Evolutionary conservation across 2,888 invertebrate species (phyloP).

Genomic region (Andrena bicolor): DNA sequence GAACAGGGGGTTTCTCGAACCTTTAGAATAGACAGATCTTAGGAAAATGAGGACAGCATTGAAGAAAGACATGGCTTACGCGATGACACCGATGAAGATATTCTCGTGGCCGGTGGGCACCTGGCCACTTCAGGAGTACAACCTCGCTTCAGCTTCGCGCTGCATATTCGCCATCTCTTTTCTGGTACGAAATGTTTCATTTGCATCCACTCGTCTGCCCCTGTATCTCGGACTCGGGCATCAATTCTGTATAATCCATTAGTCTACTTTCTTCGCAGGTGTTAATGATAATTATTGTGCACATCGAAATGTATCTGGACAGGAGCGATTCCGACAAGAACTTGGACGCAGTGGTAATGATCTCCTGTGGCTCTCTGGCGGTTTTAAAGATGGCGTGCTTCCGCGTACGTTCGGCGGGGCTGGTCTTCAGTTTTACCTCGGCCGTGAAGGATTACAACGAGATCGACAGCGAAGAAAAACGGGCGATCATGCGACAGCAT

Average conservation of each 20-base stretch:
- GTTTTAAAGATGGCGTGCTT: background rate
- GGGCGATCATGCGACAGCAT: slow-evolving; percentile 13
- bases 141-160: background rate
- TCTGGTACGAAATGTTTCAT: background rate
- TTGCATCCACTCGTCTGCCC: background rate
- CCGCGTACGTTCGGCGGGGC: background rate
- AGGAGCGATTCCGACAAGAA: background rate
- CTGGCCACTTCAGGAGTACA: slow-evolving; percentile 24
- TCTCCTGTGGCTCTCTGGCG: background rate
- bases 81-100: slow-evolving; percentile 28
- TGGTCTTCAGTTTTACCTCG: slow-evolving; percentile 7
- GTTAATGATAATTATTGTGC: background rate
- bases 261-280: background rate
- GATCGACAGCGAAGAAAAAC: background rate
- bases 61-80: slow-evolving; percentile 28
- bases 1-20: background rate
- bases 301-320: background rate
- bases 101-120: slow-evolving; percentile 42
- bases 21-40: background rate
- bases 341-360: background rate
- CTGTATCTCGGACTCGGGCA: no score
- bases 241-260: background rate
- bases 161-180: background rate
- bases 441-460: slow-evolving; percentile 19
- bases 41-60: slow-evolving; percentile 11